A percentile compares a stretch with the other conserved stretches of the same genome.
Evolutionary conservation across 1,140 invertebrate genomes (phyloP).

Genomic region (Drosophila kurseongensis): DNA sequence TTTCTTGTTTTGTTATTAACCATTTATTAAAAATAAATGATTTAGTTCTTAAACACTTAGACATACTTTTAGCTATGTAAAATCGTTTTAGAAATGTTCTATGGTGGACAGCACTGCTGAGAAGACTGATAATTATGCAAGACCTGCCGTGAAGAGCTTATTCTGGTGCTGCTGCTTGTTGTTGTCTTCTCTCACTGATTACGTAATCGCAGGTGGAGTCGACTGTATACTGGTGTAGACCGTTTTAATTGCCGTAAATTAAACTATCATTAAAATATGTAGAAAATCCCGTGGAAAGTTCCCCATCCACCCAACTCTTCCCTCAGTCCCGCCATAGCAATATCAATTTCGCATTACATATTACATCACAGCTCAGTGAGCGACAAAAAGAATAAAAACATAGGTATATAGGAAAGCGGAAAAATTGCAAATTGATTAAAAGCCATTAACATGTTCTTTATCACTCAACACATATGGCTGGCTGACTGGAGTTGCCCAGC

Average conservation of each 20-base stretch:
- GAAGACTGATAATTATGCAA: constrained; percentile 72
- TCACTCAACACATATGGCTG: constrained; percentile 67
- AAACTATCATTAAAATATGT: constrained; percentile 81
- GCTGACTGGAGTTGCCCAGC: neutral
- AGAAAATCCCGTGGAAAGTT: constrained; percentile 45
- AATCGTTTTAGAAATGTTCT: constrained; percentile 1
- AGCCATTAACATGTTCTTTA: constrained; percentile 82
- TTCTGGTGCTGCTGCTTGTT: constrained; percentile 11
- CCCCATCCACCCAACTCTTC: neutral
- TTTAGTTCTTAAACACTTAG: too few species aligned
- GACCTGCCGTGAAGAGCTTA: constrained; percentile 41
- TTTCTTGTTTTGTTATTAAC: too few species aligned
- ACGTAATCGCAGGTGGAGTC: constrained; percentile 55
- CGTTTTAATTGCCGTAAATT: constrained; percentile 80
- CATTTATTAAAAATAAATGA: too few species aligned
- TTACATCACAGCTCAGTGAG: constrained; percentile 53
- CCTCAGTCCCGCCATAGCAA: constrained; percentile 16
- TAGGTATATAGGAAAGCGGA: constrained; percentile 16
- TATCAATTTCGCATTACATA: constrained; percentile 69
- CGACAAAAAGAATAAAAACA: constrained; percentile 1
- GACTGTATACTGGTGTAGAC: constrained; percentile 40
- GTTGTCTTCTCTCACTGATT: constrained; percentile 63
- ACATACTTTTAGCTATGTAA: too few species aligned
- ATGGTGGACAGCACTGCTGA: constrained; percentile 9
- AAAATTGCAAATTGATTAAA: constrained; percentile 80